phyloP scores from a whole-genome alignment of 1,140 invertebrate species.

The Heliconius nattereri region DNA sequence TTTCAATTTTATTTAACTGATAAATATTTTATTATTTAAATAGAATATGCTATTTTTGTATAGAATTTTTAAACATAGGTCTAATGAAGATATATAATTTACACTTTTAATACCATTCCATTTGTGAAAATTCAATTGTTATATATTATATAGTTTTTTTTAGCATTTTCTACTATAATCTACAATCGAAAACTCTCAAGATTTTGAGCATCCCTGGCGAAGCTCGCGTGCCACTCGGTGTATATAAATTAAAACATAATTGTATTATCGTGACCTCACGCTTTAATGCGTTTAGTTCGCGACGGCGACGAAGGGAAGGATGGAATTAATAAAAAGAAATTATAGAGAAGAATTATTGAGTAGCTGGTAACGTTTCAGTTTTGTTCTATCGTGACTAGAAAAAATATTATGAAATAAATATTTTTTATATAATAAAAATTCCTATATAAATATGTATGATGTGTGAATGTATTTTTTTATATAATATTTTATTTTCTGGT shows the following conservation, averaged over 20 bases:
- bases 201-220: slow-evolving; percentile 29
- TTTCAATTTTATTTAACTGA: too few species aligned
- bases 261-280: slow-evolving; percentile 78
- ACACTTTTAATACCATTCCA: too few species aligned
- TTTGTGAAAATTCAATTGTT: too few species aligned
- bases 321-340: slow-evolving; percentile 50
- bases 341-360: slow-evolving; percentile 23
- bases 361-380: slow-evolving; percentile 1
- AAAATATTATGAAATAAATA: background rate
- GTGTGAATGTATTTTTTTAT: background rate
- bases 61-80: too few species aligned
- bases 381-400: background rate
- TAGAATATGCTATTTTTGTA: slow-evolving; percentile 13
- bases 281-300: slow-evolving; percentile 55
- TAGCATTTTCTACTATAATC: background rate
- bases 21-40: slow-evolving; percentile 20
- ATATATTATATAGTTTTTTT: too few species aligned
- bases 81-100: too few species aligned
- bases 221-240: slow-evolving; percentile 65
- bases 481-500: too few species aligned
- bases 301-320: slow-evolving; percentile 49
- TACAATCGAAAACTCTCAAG: background rate
- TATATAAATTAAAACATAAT: slow-evolving; percentile 81
- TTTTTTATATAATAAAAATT: background rate
- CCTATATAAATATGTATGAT: too few species aligned